Evolutionary conservation across 2,797 vertebrate genomes (phyloP).

Genomic region (Acanthis flammea): DNA sequence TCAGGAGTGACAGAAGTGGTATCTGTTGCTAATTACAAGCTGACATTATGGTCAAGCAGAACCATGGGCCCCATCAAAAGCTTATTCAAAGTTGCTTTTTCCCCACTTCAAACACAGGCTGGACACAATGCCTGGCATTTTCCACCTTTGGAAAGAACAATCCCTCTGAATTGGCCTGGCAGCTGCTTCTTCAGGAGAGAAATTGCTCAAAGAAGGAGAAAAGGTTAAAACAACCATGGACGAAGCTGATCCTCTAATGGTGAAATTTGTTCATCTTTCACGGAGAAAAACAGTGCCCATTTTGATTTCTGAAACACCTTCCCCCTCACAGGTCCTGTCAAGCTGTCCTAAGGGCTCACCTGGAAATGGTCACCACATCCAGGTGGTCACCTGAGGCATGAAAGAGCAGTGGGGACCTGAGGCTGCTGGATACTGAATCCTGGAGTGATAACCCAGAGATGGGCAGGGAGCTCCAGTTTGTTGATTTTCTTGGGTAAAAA

Average conservation of each 20-base stretch:
- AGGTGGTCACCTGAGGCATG: rapidly evolving
- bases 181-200: background rate
- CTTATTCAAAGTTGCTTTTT: conserved; percentile 58
- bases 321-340: background rate
- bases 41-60: conserved; percentile 67
- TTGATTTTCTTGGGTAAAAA: background rate
- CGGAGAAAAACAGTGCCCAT: background rate
- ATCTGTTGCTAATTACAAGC: conserved; percentile 74
- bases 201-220: background rate
- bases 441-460: background rate
- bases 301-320: background rate
- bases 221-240: background rate
- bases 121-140: conserved; percentile 64
- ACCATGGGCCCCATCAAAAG: conserved; percentile 53
- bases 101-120: conserved; percentile 54
- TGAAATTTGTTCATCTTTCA: background rate
- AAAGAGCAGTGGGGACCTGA: background rate
- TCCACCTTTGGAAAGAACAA: conserved; percentile 12
- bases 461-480: background rate
- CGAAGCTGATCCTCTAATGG: background rate
- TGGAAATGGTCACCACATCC: background rate
- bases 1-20: conserved; percentile 66
- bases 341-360: background rate
- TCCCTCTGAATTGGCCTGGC: background rate
- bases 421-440: rapidly evolving